phyloP scores from a whole-genome alignment of 2,113 vertebrate species.

The Bombycilla garrulus region DNA sequence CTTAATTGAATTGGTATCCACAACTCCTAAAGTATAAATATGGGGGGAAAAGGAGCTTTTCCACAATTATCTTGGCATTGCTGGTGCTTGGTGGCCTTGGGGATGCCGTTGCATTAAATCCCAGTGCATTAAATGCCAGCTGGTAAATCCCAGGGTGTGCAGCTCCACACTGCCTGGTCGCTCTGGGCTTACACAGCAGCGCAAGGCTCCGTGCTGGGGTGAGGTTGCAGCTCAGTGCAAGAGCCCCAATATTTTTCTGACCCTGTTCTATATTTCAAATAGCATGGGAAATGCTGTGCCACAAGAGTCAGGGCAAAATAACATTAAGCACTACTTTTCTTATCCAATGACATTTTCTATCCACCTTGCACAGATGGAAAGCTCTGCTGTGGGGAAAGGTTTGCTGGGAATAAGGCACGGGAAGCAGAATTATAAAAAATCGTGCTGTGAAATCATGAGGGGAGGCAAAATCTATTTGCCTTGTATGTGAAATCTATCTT shows the following conservation, averaged over 20 bases:
- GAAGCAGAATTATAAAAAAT: neutral
- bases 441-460: neutral
- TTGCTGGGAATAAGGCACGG: neutral
- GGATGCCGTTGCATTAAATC: fast-evolving
- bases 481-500: conserved; percentile 36
- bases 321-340: neutral
- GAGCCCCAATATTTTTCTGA: neutral
- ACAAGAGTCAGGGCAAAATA: neutral
- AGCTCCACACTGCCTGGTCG: neutral
- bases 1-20: too few species aligned
- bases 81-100: neutral
- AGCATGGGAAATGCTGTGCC: neutral
- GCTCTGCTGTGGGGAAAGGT: neutral
- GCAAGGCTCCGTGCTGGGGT: fast-evolving
- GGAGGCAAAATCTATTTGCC: conserved; percentile 26
- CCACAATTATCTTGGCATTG: too few species aligned
- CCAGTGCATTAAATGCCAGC: too few species aligned
- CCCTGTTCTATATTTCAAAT: neutral
- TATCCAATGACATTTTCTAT: neutral
- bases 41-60: fast-evolving
- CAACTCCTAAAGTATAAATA: neutral
- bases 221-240: neutral
- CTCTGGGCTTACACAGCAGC: fast-evolving
- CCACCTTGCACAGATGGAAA: neutral
- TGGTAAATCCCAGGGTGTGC: fast-evolving